These are phyloP conservation scores for Nesidiocoris tenuis DNA, from an alignment of 2,888 invertebrate species.

Conservation along the genomic window DNA sequence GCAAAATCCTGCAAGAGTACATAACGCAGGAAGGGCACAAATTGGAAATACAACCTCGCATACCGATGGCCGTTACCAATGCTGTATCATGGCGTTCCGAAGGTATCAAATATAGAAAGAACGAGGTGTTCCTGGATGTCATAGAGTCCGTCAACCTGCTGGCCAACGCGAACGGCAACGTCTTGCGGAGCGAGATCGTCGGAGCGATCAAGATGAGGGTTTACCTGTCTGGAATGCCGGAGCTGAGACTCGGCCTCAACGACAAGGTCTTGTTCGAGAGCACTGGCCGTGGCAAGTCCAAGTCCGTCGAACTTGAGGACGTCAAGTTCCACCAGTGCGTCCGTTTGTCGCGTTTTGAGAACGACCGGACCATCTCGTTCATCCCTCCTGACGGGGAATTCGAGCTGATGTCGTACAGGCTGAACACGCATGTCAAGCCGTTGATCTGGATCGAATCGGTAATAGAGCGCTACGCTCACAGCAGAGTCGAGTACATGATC, in stretches of 20 bases:
- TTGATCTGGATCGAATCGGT: slow-evolving; percentile 70
- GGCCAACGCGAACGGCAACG: slow-evolving; percentile 66
- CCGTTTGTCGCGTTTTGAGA: slow-evolving; percentile 66
- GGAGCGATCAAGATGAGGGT: slow-evolving; percentile 70
- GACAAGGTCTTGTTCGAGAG: slow-evolving; percentile 69
- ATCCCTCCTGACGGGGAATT: slow-evolving; percentile 72
- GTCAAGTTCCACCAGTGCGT: slow-evolving; percentile 72
- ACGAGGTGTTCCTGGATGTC: slow-evolving; percentile 70
- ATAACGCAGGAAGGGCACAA: slow-evolving; percentile 70
- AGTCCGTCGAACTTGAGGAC: slow-evolving; percentile 69
- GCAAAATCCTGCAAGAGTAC: slow-evolving; percentile 67
- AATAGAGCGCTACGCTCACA: slow-evolving; percentile 66
- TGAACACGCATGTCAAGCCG: slow-evolving; percentile 66
- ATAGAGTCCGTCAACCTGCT: slow-evolving; percentile 69
- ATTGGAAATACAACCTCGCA: slow-evolving; percentile 64
- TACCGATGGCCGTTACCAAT: slow-evolving; percentile 69
- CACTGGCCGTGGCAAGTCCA: slow-evolving; percentile 65
- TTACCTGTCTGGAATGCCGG: slow-evolving; percentile 70
- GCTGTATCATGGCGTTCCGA: slow-evolving; percentile 71
- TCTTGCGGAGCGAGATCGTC: slow-evolving; percentile 67
- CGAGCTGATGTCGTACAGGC: slow-evolving; percentile 64
- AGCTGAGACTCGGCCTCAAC: slow-evolving; percentile 65
- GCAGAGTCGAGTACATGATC: slow-evolving; percentile 68
- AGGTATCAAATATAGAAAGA: slow-evolving; percentile 68
- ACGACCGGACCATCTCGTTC: slow-evolving; percentile 68